Base-by-base conservation (phyloP, 2,113 vertebrate genomes). In the Ophthalmolycus amberensis region DNA sequence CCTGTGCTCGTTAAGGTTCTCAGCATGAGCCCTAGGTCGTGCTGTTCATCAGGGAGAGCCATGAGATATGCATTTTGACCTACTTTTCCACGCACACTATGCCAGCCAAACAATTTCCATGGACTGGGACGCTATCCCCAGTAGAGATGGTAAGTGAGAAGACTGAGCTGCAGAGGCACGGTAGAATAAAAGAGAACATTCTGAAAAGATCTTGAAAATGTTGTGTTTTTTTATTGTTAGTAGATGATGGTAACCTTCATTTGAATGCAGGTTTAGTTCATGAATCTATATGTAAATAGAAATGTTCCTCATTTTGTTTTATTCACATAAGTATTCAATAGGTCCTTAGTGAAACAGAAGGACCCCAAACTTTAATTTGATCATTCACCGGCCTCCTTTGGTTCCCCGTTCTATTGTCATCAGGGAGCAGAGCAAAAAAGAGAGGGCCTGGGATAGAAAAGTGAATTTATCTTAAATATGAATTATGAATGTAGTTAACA, bases 401-500 rank as follows among this genome's bases (percentile, higher is more conserved):
- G 44, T 59, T 66, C 15, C 3, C 8, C 38, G 0, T 52, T 66
- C 29, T 54, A 69, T 5, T 73, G 34, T 78, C 38, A 62, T 59
- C n/a, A 42, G 63, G 62, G 64, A 77, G 56, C 9, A 44, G 15
- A 78, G 56, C 42, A 77, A 16, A 27, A 63, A 42, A 27, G 5
- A 48, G 11, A 72, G 0, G 2, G 37, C 63, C 65, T 85, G 29
- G 25, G 59, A 60, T 34, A 52, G 15, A 65, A 34, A 83, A 44
- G 46, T 63, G 22, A 82, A 83, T 84, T 76, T 85, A 46, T 38
- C 80, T 69, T 15, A 37, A 27, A 42, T 22, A 82, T 87, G 15
- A 83, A 89, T 90, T 83, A 91, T 90, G 46, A 67, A 80, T 88
- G 44, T 16, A 32, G 22, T 40, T 83, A 66, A 81, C 48, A 83